Conservation (phyloP, 2,113 vertebrate species). For the Coptodon rendalli region DNA sequence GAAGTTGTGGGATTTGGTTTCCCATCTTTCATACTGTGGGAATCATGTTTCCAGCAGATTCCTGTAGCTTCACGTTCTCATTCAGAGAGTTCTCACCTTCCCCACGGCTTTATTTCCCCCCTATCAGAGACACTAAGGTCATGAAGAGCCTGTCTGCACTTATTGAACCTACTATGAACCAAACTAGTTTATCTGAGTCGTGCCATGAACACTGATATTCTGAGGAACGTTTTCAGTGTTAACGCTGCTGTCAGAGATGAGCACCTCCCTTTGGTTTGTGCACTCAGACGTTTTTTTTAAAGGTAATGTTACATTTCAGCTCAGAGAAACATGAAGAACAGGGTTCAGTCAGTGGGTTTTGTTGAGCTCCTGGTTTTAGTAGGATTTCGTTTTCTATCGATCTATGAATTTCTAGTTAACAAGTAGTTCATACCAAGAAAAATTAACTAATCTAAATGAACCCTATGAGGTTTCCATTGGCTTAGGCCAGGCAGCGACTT, state of each 20-base stretch:
- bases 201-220: neutral
- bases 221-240: fast-evolving
- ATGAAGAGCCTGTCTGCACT: neutral
- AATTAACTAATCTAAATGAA: neutral
- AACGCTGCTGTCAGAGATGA: neutral
- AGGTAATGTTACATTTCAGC: neutral
- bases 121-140: neutral
- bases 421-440: neutral
- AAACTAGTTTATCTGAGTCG: fast-evolving
- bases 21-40: neutral
- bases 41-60: neutral
- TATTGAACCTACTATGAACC: fast-evolving
- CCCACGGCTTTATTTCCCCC: fast-evolving
- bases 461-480: neutral
- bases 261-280: neutral
- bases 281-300: neutral
- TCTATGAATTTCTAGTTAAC: neutral
- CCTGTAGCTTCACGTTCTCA: neutral
- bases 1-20: neutral
- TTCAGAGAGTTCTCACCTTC: neutral
- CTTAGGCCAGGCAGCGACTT: neutral
- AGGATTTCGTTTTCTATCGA: neutral
- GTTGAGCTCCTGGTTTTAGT: neutral
- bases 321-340: neutral
- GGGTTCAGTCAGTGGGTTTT: too few species aligned